Conservation (phyloP, 2,888 invertebrate species). For the Nephrocerus scutellatus region DNA sequence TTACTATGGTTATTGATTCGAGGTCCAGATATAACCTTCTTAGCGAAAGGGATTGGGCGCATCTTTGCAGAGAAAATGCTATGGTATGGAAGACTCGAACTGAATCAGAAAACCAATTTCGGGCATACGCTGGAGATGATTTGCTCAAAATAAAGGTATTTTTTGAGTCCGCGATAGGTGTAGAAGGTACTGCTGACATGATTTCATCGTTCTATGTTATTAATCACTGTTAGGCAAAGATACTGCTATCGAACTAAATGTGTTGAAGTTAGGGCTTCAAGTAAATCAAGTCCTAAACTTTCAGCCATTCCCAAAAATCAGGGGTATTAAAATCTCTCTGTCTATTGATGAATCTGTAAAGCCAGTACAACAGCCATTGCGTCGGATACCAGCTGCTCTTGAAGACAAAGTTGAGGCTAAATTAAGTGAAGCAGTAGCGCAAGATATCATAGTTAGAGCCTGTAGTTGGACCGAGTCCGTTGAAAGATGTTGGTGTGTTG, state of each 20-base stretch:
- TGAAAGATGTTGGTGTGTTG: constrained; percentile 24
- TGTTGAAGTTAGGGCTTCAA: constrained; percentile 13
- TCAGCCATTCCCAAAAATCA: constrained; percentile 25
- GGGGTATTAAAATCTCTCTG: constrained; percentile 25
- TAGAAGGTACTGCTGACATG: no score
- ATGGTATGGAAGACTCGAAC: constrained; percentile 6
- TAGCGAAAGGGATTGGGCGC: constrained; percentile 7
- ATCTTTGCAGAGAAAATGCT: constrained; percentile 4
- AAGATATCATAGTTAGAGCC: constrained; percentile 35
- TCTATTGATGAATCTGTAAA: constrained; percentile 25
- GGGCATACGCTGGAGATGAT: constrained; percentile 11
- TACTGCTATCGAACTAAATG: constrained; percentile 13
- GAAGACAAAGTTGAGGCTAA: constrained; percentile 12
- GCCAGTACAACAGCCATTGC: constrained; percentile 29
- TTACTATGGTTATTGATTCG: constrained; percentile 10
- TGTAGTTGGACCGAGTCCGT: constrained; percentile 29
- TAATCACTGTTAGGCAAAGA: constrained; percentile 13
- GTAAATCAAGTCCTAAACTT: constrained; percentile 11
- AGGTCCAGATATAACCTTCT: constrained; percentile 8
- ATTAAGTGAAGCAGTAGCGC: constrained; percentile 22
- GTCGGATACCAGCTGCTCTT: constrained; percentile 31
- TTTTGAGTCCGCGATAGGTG: constrained; percentile 6
- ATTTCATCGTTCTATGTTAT: constrained; percentile 18
- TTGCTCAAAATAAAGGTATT: constrained; percentile 3
- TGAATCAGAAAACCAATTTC: constrained; percentile 10